These are phyloP conservation scores for Pelobates fuscus DNA, from an alignment of 2,113 vertebrate genomes.

Conservation along the genomic window DNA sequence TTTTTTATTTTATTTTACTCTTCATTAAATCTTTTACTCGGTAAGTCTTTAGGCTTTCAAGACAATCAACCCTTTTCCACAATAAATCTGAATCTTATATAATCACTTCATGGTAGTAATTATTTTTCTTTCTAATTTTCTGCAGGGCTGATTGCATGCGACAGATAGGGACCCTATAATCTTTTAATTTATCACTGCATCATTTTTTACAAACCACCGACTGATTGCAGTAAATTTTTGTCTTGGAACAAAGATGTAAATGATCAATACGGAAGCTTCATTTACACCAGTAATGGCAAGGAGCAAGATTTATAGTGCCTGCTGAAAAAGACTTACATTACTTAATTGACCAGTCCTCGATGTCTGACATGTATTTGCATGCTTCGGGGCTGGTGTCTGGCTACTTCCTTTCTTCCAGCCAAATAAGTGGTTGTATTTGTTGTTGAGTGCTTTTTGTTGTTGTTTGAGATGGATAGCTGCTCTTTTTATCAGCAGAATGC, in stretches of 20 bases:
- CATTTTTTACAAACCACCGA: slow-evolving; percentile 46
- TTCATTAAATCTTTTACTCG: neutral
- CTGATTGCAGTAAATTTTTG: slow-evolving; percentile 47
- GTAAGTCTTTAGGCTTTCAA: slow-evolving; percentile 37
- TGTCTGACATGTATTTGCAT: slow-evolving; percentile 22
- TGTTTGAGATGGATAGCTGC: slow-evolving; percentile 8
- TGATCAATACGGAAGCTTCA: slow-evolving; percentile 57
- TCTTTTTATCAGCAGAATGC: slow-evolving; percentile 11
- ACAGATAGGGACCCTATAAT: slow-evolving; percentile 4
- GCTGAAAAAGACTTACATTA: slow-evolving; percentile 45
- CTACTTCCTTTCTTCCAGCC: slow-evolving; percentile 35
- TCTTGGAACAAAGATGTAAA: slow-evolving; percentile 51
- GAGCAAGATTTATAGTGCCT: slow-evolving; percentile 54
- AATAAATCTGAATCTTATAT: slow-evolving; percentile 47
- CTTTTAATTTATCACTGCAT: slow-evolving; percentile 50
- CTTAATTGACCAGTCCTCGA: slow-evolving; percentile 56
- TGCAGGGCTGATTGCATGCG: slow-evolving; percentile 48
- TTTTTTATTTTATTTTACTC: too few relatives aligned
- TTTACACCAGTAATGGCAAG: slow-evolving; percentile 54
- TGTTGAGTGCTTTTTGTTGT: neutral
- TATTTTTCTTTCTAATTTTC: slow-evolving; percentile 60
- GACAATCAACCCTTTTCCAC: slow-evolving; percentile 33
- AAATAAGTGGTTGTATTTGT: slow-evolving; percentile 41
- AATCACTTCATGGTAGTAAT: slow-evolving; percentile 51
- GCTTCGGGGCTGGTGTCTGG: slow-evolving; percentile 46